These are phyloP conservation scores for Microctenopoma lineatum DNA, from an alignment of 2,797 vertebrate genomes.

Conservation along the genomic window DNA sequence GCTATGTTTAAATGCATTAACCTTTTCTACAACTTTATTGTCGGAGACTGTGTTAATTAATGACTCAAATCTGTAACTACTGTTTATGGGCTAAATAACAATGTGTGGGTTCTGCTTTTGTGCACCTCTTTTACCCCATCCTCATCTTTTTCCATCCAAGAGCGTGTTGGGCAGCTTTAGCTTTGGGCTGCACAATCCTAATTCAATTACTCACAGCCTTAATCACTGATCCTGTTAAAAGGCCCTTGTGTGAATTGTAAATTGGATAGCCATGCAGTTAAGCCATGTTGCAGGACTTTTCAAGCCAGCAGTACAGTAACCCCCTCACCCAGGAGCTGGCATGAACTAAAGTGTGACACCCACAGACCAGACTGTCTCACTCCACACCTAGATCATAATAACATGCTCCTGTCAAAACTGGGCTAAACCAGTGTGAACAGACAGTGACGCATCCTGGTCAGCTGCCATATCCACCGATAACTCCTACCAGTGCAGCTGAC, in stretches of 20 bases:
- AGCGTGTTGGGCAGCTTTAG: conserved; percentile 39
- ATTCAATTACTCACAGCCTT: conserved; percentile 67
- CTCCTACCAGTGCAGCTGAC: conserved; percentile 51
- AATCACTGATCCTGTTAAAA: conserved; percentile 64
- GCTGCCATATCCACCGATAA: conserved; percentile 45
- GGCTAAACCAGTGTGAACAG: conserved; percentile 53
- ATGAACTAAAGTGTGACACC: conserved; percentile 55
- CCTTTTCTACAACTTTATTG: conserved; percentile 14
- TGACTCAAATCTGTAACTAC: conserved; percentile 24
- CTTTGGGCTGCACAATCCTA: conserved; percentile 38
- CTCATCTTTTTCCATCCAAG: conserved; percentile 22
- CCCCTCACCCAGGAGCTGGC: conserved; percentile 42
- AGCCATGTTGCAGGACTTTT: conserved; percentile 46
- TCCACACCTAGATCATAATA: conserved; percentile 51
- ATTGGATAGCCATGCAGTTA: conserved; percentile 38
- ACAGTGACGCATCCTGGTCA: conserved; percentile 58
- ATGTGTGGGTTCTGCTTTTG: conserved; percentile 22
- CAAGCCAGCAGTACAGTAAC: conserved; percentile 42
- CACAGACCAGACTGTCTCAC: conserved; percentile 66
- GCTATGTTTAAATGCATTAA: neutral
- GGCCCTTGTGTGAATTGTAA: conserved; percentile 49
- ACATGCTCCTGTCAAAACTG: conserved; percentile 58
- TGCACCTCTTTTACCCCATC: conserved; percentile 20
- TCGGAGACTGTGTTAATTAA: conserved; percentile 5
- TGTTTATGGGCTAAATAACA: conserved; percentile 3